Evolutionary conservation across 1,140 invertebrate species (phyloP).

Genomic region (Trichonephila inaurata): DNA sequence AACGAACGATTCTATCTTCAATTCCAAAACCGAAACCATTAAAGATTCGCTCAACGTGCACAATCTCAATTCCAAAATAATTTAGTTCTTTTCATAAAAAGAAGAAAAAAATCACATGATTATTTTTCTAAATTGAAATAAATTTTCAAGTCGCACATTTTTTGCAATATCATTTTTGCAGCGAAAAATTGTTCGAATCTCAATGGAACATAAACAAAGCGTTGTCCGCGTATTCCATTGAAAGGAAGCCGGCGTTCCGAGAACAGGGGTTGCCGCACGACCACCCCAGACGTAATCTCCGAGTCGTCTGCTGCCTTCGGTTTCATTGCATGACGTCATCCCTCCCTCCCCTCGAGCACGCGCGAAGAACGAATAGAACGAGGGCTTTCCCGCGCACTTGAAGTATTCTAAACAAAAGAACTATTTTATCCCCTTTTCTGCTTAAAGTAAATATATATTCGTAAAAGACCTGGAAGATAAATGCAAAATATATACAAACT

Average conservation of each 20-base stretch:
- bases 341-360: not conserved
- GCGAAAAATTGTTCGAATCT: not conserved
- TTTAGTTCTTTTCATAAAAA: too few species aligned
- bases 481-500: too few species aligned
- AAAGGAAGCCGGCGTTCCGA: not conserved
- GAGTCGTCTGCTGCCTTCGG: not conserved
- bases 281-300: conserved; percentile 29
- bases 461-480: not conserved
- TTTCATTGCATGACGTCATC: conserved; percentile 41
- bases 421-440: not conserved
- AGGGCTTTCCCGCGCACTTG: not conserved
- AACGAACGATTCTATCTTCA: too few species aligned
- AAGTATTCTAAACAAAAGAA: not conserved
- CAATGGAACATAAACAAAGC: conserved; percentile 12
- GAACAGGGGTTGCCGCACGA: conserved; percentile 14
- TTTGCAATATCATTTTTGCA: too few species aligned
- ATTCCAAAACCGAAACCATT: too few species aligned
- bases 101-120: too few species aligned
- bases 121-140: too few species aligned
- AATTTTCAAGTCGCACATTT: not conserved
- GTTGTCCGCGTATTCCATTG: not conserved
- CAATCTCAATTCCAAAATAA: too few species aligned
- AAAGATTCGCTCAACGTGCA: too few species aligned
- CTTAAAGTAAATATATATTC: not conserved
- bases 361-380: not conserved